Base-by-base conservation (phyloP, 2,888 invertebrate species). In the Scaptomyza parva region DNA sequence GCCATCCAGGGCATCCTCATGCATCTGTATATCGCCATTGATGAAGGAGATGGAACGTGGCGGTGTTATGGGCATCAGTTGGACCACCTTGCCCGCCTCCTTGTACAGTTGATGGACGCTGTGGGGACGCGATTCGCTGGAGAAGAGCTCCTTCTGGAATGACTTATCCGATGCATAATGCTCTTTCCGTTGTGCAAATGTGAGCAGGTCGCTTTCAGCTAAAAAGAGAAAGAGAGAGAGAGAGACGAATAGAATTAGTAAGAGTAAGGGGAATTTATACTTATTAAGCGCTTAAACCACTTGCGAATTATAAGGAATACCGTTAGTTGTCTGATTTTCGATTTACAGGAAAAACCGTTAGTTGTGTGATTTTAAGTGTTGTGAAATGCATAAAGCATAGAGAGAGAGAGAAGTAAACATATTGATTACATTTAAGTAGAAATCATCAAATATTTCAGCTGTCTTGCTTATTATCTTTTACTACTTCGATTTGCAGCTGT, bases 181-280 rank as follows among this genome's bases (percentile, higher is more conserved):
- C 83, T 94, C 93, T 92, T 95, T 96, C 91, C 95, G 94, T 86
- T 94, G 91, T 81, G 96, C 96, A 93, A 97, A 97, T 91, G 95
- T 94, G 89, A 95, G 95, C 92, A 98, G 95, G 93, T 97, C 97
- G 90, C 97, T 96, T 93, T 97, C 97, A 92, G 97, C 97, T 97
- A 94, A 52, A 7, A 6, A n/a, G 2, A 18, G 12, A 5, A 22
- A 5, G 2, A 28, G 28, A 28, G 9, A 28, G 3, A 28, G 2
- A 2, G 0, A 2, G 4, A n/a, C n/a, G n/a, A n/a, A n/a, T n/a
- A 24, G 12, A 30, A 33, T 33, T 33, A 33, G 33, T 12, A 12
- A 30, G 7, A 26, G 26, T 22, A 3, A 3, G 2, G 22, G 3
- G n/a, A 5, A 12, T 30, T 28, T 28, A 12, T 0, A 28, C 30